Conservation (phyloP, 2,888 invertebrate species). For the Oscheius sp. region DNA sequence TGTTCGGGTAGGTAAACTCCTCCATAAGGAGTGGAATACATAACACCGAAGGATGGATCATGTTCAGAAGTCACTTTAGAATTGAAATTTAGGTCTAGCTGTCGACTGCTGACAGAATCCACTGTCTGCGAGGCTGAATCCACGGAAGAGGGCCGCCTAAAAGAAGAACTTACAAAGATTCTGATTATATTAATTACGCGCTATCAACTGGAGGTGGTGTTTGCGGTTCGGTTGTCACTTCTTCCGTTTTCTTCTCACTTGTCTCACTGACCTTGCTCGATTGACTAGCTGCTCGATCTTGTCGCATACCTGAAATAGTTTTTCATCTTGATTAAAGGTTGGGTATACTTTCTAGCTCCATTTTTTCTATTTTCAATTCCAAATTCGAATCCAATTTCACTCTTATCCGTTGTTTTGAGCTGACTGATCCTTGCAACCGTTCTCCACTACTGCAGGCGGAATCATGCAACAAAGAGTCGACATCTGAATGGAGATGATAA, state of each 20-base stretch:
- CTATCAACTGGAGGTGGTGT: slow-evolving; percentile 31
- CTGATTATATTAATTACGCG: slow-evolving; percentile 12
- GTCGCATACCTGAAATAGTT: slow-evolving; percentile 50
- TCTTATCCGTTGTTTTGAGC: slow-evolving; percentile 53
- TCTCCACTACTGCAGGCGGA: slow-evolving; percentile 52
- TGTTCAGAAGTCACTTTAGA: slow-evolving; percentile 33
- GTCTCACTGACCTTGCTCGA: slow-evolving; percentile 51
- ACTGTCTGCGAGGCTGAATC: slow-evolving; percentile 57
- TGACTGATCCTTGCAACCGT: slow-evolving; percentile 52
- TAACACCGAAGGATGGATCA: background rate
- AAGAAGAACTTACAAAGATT: background rate
- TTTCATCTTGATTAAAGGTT: background rate
- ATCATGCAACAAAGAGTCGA: slow-evolving; percentile 40
- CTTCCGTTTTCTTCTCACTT: slow-evolving; percentile 35
- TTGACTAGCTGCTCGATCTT: slow-evolving; percentile 57
- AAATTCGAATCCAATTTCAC: slow-evolving; percentile 59
- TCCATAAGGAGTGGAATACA: background rate
- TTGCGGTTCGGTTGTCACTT: background rate
- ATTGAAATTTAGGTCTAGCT: slow-evolving; percentile 55
- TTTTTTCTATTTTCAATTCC: slow-evolving; percentile 58
- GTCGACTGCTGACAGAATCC: slow-evolving; percentile 43
- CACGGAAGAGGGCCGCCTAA: slow-evolving; percentile 49
- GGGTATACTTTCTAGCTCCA: slow-evolving; percentile 55
- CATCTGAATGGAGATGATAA: no score
- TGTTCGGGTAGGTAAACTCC: slow-evolving; percentile 4